Conservation (phyloP, 2,888 invertebrate species). For the Acanthosoma haemorrhoidale region DNA sequence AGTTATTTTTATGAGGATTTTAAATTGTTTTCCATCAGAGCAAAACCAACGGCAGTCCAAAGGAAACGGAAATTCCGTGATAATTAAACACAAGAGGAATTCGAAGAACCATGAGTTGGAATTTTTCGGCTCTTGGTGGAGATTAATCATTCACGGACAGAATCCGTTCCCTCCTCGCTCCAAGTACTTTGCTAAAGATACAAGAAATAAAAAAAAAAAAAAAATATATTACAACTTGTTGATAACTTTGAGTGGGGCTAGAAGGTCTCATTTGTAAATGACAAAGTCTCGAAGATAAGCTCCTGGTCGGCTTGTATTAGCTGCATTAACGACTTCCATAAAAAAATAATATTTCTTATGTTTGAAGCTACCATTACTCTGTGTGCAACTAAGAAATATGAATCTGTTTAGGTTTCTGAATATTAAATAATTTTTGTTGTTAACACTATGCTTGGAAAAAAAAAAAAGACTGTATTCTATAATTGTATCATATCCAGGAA, state of each 20-base stretch:
- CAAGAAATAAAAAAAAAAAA: no score
- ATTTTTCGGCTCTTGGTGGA: neutral
- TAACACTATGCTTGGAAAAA: no score
- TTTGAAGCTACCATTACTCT: no score
- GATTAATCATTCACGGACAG: neutral
- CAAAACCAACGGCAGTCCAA: no score
- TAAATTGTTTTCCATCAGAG: no score
- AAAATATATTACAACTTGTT: neutral
- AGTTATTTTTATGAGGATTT: no score
- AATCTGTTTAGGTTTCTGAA: no score
- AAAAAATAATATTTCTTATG: conserved; percentile 6
- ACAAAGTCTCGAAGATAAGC: neutral
- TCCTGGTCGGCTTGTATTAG: conserved; percentile 2
- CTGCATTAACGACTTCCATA: neutral
- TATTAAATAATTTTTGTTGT: no score
- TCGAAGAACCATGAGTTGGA: neutral
- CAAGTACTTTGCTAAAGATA: conserved; percentile 12
- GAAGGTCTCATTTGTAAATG: conserved; percentile 1
- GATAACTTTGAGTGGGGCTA: neutral
- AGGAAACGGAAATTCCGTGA: neutral
- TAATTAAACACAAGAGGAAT: neutral
- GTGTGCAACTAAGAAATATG: no score
- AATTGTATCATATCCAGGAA: no score
- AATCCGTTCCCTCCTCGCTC: no score
- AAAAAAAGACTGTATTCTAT: no score